phyloP scores from a whole-genome alignment of 2,888 invertebrate genomes.

The Dicycla oo region DNA sequence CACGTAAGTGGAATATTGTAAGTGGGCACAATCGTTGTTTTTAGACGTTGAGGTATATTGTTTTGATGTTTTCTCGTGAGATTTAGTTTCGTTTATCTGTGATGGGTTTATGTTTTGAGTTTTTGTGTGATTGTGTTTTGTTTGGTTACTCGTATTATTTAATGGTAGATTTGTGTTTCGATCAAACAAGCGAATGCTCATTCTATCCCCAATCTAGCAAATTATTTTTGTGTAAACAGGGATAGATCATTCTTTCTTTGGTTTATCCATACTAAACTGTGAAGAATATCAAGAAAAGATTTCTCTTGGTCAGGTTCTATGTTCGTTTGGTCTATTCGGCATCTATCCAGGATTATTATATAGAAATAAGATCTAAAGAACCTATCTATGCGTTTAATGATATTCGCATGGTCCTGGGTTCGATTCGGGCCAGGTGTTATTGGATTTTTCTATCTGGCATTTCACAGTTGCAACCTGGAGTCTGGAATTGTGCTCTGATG shows the following conservation, averaged over 20 bases:
- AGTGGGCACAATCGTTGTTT: conserved; percentile 71
- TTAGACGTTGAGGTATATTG: conserved; percentile 65
- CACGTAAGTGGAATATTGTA: conserved; percentile 79
- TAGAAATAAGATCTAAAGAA: not conserved
- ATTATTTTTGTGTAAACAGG: not conserved
- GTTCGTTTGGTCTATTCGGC: not conserved
- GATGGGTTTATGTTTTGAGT: conserved; percentile 38
- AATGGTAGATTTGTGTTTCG: not conserved
- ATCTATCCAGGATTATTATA: conserved; percentile 2
- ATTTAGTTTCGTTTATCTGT: conserved; percentile 60
- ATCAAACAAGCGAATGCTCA: not conserved
- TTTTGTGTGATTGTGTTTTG: conserved; percentile 14
- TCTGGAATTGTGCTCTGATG: too few relatives aligned
- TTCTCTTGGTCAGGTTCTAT: not conserved
- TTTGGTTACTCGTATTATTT: not conserved
- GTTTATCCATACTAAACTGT: too few relatives aligned
- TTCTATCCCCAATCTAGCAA: not conserved
- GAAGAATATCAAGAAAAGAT: not conserved
- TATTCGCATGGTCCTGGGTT: too few relatives aligned
- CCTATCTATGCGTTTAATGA: not conserved
- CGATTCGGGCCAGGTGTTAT: too few relatives aligned
- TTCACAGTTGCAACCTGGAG: too few relatives aligned
- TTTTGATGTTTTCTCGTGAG: conserved; percentile 61
- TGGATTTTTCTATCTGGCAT: too few relatives aligned
- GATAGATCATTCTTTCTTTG: too few relatives aligned